Evolutionary conservation across 2,888 invertebrate genomes (phyloP).

Genomic region (Thyatira batis): DNA sequence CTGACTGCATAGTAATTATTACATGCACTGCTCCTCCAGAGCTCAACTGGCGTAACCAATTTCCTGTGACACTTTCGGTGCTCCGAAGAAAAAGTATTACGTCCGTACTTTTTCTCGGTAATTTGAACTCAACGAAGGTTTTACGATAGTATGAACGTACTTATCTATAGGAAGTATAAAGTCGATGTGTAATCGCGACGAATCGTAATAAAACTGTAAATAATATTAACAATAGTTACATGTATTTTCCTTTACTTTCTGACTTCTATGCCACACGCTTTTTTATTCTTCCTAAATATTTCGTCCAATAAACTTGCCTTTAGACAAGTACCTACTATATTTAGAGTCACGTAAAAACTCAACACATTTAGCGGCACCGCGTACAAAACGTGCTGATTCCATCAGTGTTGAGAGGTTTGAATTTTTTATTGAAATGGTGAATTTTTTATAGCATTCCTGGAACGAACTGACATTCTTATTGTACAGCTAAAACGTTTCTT

Average conservation of each 20-base stretch:
- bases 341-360: background rate
- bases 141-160: too few species aligned
- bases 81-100: constrained; percentile 8
- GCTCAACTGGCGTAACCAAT: constrained; percentile 16
- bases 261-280: background rate
- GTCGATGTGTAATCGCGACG: too few species aligned
- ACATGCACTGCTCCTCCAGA: constrained; percentile 12
- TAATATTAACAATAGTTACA: background rate
- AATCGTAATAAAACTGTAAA: too few species aligned
- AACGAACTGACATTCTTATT: background rate
- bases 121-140: too few species aligned
- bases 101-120: too few species aligned
- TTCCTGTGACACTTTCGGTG: constrained; percentile 8
- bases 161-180: too few species aligned
- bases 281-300: background rate
- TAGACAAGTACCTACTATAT: too few species aligned
- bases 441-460: background rate
- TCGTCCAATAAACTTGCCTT: background rate
- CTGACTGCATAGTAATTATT: constrained; percentile 16
- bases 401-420: background rate
- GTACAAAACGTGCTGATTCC: background rate
- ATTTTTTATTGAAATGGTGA: background rate
- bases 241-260: background rate
- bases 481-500: background rate
- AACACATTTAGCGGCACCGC: background rate